Percentiles rank a stretch among this genome's conserved stretches.
phyloP scores from a whole-genome alignment of 2,797 vertebrate genomes.

The Aphelocoma californica region DNA sequence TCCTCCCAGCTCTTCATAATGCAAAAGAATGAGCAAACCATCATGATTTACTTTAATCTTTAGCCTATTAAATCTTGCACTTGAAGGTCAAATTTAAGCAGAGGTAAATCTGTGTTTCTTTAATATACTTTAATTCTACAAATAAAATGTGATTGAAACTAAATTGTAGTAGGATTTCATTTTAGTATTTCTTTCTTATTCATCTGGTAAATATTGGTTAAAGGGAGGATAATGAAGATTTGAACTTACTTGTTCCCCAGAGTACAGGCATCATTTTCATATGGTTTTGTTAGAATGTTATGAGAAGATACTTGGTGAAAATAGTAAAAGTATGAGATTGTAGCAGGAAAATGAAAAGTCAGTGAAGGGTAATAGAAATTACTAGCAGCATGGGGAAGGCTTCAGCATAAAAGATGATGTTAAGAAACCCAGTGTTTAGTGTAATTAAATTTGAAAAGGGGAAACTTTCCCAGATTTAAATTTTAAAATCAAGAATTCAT shows the following conservation, averaged over 20 bases:
- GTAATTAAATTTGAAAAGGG: neutral
- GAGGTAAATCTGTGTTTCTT: constrained; percentile 14
- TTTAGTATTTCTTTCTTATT: constrained; percentile 34
- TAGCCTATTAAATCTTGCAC: constrained; percentile 50
- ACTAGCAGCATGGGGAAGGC: neutral
- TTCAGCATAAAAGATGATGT: neutral
- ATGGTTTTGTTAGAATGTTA: constrained; percentile 39
- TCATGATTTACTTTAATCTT: constrained; percentile 13
- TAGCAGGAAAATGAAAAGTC: neutral
- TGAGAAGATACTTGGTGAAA: neutral
- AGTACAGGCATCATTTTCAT: neutral
- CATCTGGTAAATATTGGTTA: constrained; percentile 45
- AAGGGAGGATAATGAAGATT: constrained; percentile 28
- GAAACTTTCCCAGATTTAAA: neutral
- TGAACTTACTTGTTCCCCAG: constrained; percentile 19
- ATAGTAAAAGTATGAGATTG: neutral
- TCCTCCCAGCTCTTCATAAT: neutral
- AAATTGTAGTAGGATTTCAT: constrained; percentile 28
- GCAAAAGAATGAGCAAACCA: constrained; percentile 5
- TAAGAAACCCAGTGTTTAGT: neutral
- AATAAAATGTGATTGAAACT: constrained; percentile 20
- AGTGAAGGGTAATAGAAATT: neutral
- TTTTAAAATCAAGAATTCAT: neutral
- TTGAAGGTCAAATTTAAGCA: constrained; percentile 68
- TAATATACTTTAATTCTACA: constrained; percentile 54